These are phyloP conservation scores for Zeugodacus cucurbitae DNA, from an alignment of 1,140 invertebrate genomes.

Conservation along the genomic window DNA sequence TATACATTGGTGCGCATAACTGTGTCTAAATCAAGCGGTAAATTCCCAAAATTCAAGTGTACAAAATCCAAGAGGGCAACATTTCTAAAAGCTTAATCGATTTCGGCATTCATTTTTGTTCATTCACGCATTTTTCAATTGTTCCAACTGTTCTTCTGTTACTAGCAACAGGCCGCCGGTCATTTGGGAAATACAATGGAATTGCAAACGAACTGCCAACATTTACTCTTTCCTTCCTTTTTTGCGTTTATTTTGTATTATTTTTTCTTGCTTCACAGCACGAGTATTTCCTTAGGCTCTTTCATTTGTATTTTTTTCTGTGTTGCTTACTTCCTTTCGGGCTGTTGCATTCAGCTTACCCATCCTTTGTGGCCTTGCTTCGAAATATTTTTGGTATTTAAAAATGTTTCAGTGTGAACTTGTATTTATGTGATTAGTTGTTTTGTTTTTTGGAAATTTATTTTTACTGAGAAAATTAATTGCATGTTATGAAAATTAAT, in stretches of 20 bases:
- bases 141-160: not conserved
- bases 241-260: not conserved
- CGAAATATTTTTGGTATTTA: not conserved
- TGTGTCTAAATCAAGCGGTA: not conserved
- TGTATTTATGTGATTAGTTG: too few relatives aligned
- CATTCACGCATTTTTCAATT: conserved; percentile 7
- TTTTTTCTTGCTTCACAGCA: not conserved
- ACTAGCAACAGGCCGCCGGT: not conserved
- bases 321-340: not conserved
- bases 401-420: too few relatives aligned
- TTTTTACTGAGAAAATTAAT: too few relatives aligned
- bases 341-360: not conserved
- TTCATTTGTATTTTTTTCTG: not conserved
- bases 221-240: not conserved
- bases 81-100: not conserved
- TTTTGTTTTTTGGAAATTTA: too few relatives aligned
- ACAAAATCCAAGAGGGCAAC: not conserved
- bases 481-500: too few relatives aligned
- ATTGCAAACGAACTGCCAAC: conserved; percentile 11
- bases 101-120: not conserved
- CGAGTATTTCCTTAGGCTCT: not conserved
- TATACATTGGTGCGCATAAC: not conserved
- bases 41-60: not conserved
- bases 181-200: conserved; percentile 1
- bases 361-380: not conserved